phyloP scores from a whole-genome alignment of 2,797 vertebrate species.

The Tauraco hartlaubi region DNA sequence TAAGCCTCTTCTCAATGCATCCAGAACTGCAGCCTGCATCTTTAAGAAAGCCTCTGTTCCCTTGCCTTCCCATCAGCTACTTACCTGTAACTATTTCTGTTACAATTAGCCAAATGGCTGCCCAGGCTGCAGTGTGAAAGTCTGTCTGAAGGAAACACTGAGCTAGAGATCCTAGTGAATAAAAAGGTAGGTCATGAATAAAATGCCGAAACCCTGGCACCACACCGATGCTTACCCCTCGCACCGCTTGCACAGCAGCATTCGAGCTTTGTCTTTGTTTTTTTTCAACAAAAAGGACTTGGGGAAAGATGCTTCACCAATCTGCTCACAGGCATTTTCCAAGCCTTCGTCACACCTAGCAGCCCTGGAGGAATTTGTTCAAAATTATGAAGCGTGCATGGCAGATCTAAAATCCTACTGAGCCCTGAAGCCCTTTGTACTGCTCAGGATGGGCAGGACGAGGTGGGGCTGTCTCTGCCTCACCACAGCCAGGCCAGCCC shows the following conservation, averaged over 20 bases:
- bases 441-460: accelerated
- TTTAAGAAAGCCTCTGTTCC: background rate
- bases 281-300: background rate
- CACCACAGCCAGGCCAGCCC: background rate
- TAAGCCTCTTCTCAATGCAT: background rate
- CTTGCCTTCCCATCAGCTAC: background rate
- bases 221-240: background rate
- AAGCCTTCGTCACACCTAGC: background rate
- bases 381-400: background rate
- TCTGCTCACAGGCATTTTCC: background rate
- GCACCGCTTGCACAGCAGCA: accelerated
- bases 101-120: background rate
- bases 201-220: background rate
- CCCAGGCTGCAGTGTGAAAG: background rate
- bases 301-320: background rate
- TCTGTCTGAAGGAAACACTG: background rate
- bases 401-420: background rate
- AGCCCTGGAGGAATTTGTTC: background rate
- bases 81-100: background rate
- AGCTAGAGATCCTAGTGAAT: background rate
- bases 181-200: background rate
- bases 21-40: background rate
- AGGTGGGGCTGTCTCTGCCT: background rate
- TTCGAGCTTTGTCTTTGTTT: background rate
- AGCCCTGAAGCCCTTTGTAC: accelerated